phyloP scores from a whole-genome alignment of 1,140 invertebrate species.

The Apis laboriosa region DNA sequence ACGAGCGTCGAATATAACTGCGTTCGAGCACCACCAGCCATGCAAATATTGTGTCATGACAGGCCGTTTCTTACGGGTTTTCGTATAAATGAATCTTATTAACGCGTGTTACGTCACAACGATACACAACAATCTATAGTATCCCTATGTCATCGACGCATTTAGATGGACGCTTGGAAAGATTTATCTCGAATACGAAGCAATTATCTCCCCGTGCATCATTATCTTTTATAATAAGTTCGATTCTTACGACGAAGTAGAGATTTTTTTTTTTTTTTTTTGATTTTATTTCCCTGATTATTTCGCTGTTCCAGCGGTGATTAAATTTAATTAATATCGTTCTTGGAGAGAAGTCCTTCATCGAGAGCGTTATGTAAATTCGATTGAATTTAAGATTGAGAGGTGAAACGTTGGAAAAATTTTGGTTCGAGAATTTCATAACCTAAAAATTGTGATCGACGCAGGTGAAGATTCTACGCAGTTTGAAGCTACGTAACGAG shows the following conservation, averaged over 20 bases:
- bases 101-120: constrained; percentile 49
- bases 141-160: constrained; percentile 61
- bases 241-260: not conserved
- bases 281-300: too few relatives aligned
- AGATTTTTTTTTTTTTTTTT: too few relatives aligned
- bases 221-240: not conserved
- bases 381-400: too few relatives aligned
- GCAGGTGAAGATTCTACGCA: too few relatives aligned
- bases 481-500: too few relatives aligned
- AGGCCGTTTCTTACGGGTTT: constrained; percentile 25
- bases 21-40: constrained; percentile 13
- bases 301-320: too few relatives aligned
- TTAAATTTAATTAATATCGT: too few relatives aligned
- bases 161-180: constrained; percentile 55
- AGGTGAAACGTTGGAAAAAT: too few relatives aligned
- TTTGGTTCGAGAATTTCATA: too few relatives aligned
- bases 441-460: too few relatives aligned
- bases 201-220: not conserved
- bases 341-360: too few relatives aligned
- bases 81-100: constrained; percentile 46
- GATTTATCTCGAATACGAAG: constrained; percentile 30
- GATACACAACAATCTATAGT: constrained; percentile 2
- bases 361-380: too few relatives aligned
- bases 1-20: not conserved
- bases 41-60: constrained; percentile 35